Evolutionary conservation across 2,113 vertebrate genomes (phyloP), one percentile per base, ranked within the genome.

Genomic region (Solenodon paradoxus): DNA sequence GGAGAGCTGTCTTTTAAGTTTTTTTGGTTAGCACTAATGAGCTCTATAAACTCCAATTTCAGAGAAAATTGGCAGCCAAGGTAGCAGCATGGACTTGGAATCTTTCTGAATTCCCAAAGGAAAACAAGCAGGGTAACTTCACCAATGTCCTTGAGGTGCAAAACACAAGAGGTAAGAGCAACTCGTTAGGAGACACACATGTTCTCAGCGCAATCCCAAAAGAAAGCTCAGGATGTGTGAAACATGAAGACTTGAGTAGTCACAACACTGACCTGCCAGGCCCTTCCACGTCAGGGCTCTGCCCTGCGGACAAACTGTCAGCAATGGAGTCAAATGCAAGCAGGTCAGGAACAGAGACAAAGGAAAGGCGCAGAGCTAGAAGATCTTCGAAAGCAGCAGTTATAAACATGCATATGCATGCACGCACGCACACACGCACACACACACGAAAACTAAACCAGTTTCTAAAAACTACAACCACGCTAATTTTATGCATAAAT

Each of bases 71-170:
- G 47, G 40, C 45, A 79, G 17, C 32, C 15, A 35, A 1, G 17
- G 63, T 17, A 72, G 19, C 38, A 47, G 9, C 45, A 51, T 2
- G 10, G 13, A 35, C 55, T 55, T 35, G 9, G 7, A 71, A 47
- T n/a, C 55, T 91, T 71, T 32, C 26, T 72, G 9, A 71, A 49
- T 68, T 75, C 35, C 61, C 78, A 75, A 77, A 72, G 22, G 38
- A 64, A 85, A 38, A 85, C 63, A 71, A 75, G 16, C 61, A 78
- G 61, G 30, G 42, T 28, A n/a, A 68, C 40, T 51, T n/a, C n/a
- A 77, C 42, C 16, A 42, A 49, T 4, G 16, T 5, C 28, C 19
- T 6, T 12, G 0, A 69, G 35, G 80, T 47, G 24, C 59, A 57
- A 78, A 53, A 66, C 2, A 17, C 80, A 85, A 19, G 22, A 78